Evolutionary conservation across 64 coral and sea anemone species (phyloP), one percentile per base, ranked within the genome.

Genomic region (Actinia tenebrosa): DNA sequence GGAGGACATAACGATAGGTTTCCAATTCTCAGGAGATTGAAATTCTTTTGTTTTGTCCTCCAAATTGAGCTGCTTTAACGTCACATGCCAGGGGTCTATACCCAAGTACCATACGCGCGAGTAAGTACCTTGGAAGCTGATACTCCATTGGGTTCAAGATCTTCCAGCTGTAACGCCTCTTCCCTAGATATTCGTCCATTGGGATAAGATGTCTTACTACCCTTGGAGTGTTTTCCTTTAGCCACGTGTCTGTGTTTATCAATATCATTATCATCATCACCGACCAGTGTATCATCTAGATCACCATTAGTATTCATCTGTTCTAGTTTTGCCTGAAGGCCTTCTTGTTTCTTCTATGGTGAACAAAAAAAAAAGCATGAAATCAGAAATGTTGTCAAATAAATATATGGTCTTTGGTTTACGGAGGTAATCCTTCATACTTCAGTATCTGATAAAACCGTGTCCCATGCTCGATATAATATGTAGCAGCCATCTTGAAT

Each of bases 81-180:
- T 37, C 30, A 37, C 30, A 37, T 37, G 0, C 30, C 30, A 37
- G 30, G 1, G 30, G 30, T 37, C 30, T 37, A 37, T 37, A 1
- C 0, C 30, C 30, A 37, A 37, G 30, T 26, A 42, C 8, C 13
- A 42, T 42, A 75, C 23, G 0, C 7, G 69, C 25, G 42, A 30
- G 14, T 16, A 10, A 10, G 25, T 91, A 91, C 90, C 90, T 87
- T 82, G 50, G 18, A 2, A 22, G 90, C 90, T 19, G 77, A 47
- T 44, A 91, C 78, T 58, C 90, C 90, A 11, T 55, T 50, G 46
- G 90, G 85, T 78, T 91, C 90, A n/a, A 91, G 77, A 45, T 91
- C 90, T 58, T 91, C 90, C 22, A 91, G 20, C 53, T 60, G 71
- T 16, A 91, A 79, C 9, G 61, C 84, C 44, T 87, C 85, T 80